phyloP scores from a whole-genome alignment of 1,140 invertebrate genomes.

The Myzus persicae region DNA sequence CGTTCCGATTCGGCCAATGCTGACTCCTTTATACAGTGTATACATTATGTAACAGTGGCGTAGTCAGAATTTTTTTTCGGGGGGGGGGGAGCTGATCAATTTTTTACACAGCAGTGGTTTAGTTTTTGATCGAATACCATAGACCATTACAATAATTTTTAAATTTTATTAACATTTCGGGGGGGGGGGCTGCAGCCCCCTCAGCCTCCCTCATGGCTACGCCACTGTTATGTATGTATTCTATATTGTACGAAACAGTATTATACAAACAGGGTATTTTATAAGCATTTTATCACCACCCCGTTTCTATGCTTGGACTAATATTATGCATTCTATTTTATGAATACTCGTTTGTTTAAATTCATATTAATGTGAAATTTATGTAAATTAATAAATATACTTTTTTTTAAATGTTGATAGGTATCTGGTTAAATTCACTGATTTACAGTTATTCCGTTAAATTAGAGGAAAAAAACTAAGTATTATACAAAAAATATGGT shows the following conservation, averaged over 20 bases:
- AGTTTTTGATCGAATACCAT: too few relatives aligned
- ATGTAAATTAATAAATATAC: background rate
- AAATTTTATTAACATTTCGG: too few relatives aligned
- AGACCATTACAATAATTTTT: too few relatives aligned
- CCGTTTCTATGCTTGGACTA: background rate
- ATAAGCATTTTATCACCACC: background rate
- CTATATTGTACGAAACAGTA: too few relatives aligned
- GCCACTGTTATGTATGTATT: too few relatives aligned
- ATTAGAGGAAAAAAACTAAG: background rate
- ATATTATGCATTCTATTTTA: background rate
- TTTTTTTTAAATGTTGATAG: background rate
- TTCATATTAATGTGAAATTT: background rate
- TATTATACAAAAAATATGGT: background rate
- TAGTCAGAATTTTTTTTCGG: too few relatives aligned
- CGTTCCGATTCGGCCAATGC: background rate
- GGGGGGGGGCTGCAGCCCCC: too few relatives aligned
- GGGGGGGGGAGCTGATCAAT: too few relatives aligned
- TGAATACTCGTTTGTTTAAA: background rate
- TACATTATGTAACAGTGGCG: too few relatives aligned
- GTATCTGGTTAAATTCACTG: too few relatives aligned
- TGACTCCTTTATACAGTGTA: slow-evolving; percentile 19
- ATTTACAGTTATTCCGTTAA: background rate
- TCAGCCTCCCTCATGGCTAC: too few relatives aligned
- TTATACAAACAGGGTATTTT: background rate
- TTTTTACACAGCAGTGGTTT: too few relatives aligned